Base-by-base conservation (phyloP, 2,113 vertebrate genomes). In the Rana temporaria region DNA sequence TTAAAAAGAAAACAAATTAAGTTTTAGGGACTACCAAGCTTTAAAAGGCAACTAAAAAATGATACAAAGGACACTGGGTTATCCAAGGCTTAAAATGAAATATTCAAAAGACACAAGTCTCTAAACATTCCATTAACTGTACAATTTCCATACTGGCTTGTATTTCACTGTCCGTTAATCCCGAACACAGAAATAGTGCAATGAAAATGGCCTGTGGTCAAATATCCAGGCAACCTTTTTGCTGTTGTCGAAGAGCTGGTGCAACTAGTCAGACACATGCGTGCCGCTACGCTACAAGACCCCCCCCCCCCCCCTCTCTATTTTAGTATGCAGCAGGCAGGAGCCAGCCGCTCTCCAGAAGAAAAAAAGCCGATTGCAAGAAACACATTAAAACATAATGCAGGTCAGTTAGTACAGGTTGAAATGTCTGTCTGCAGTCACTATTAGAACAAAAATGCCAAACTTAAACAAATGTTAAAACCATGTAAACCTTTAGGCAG, bases 401-500 rank as follows among this genome's bases (percentile, higher is more conserved):
- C 26, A 30, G 0, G 0, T 19, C 30, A 15, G 55, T 20, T 57
- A 38, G 18, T 74, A 59, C 71, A 75, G 71, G 63, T 82, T 74
- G n/a, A 48, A 42, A 80, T 48, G 26, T 11, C 56, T 11, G 70
- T 85, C 79, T 82, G 84, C 70, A 80, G 63, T 38, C 72, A 65
- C 83, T n/a, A 66, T n/a, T 70, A 8, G 2, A 84, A 78, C 69
- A 22, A 86, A 78, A 85, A 66, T 82, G 26, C 20, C 82, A 77
- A 86, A 84, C 53, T 88, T 79, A 87, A 88, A 84, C 24, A 85
- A 87, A 20, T 0, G 30, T 53, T 76, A 62, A 76, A 22, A 34
- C 5, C 67, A 79, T 3, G 66, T 19, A 89, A 82, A 24, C 20
- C 42, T 84, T 81, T 73, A 78, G 18, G 65, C 0, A 76, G 63